These are phyloP conservation scores for Euborellia annulipes DNA, from an alignment of 1,140 invertebrate genomes.

Conservation along the genomic window DNA sequence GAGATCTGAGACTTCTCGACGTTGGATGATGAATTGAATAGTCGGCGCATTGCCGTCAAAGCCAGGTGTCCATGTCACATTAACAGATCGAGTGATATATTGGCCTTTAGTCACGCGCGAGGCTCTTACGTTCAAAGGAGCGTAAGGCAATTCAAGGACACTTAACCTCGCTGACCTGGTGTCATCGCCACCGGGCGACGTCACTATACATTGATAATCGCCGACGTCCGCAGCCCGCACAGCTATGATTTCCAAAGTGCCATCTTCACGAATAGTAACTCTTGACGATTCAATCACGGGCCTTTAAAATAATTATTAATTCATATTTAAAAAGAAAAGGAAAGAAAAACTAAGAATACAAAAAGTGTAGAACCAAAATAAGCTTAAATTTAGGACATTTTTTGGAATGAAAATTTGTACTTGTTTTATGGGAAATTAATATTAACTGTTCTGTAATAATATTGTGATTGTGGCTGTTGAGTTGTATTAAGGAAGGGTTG, in stretches of 20 bases:
- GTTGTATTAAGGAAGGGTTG: no score
- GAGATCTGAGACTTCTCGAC: constrained; percentile 68
- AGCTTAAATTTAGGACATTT: no score
- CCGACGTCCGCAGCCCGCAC: constrained; percentile 70
- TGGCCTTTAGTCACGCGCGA: constrained; percentile 38
- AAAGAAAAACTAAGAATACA: no score
- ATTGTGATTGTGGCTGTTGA: no score
- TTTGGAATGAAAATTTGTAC: no score
- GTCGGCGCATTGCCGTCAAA: constrained; percentile 96
- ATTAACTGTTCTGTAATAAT: no score
- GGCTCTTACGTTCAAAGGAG: constrained; percentile 74
- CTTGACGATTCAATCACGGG: no score
- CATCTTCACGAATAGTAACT: constrained; percentile 54
- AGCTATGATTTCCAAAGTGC: constrained; percentile 61
- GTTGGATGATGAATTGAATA: constrained; percentile 83
- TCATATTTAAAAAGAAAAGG: no score
- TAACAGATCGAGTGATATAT: constrained; percentile 46
- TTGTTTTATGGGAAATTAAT: no score
- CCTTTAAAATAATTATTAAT: no score
- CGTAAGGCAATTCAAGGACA: constrained; percentile 86
- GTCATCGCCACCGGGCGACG: constrained; percentile 81
- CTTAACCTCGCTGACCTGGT: constrained; percentile 65
- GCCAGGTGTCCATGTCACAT: constrained; percentile 84
- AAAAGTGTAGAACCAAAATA: no score
- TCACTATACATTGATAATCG: constrained; percentile 64